Evolutionary conservation across 2,113 vertebrate genomes (phyloP).

Genomic region (Brachyhypopomus gauderio): DNA sequence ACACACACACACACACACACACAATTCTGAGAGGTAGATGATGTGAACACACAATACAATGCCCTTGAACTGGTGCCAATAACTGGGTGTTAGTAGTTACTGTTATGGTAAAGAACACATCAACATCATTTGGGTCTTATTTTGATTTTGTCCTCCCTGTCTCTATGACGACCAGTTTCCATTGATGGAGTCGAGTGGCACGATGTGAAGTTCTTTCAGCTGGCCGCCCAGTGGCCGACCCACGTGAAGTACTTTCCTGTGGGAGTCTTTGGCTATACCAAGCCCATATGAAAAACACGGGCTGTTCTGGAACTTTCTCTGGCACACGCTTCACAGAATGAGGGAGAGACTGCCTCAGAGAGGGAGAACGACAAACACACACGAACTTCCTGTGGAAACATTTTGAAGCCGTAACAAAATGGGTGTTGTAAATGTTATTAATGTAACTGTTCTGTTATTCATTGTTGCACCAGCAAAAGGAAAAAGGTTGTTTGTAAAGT

Average conservation of each 20-base stretch:
- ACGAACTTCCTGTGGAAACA: constrained; percentile 58
- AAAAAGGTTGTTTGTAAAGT: constrained; percentile 27
- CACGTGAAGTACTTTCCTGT: constrained; percentile 85
- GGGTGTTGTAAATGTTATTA: constrained; percentile 36
- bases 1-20: constrained; percentile 19
- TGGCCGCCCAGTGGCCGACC: constrained; percentile 84
- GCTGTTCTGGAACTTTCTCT: constrained; percentile 6
- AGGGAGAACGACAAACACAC: constrained; percentile 13
- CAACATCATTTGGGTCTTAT: neutral
- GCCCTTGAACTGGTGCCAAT: too few relatives aligned
- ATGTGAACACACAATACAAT: neutral
- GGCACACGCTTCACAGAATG: neutral
- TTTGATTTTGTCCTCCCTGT: neutral
- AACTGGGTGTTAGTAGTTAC: too few relatives aligned
- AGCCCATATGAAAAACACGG: constrained; percentile 63
- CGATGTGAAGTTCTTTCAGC: constrained; percentile 82
- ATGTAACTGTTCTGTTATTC: constrained; percentile 37
- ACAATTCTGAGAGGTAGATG: neutral
- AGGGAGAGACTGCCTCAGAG: neutral
- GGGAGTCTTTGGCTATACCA: constrained; percentile 80
- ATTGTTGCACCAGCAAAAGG: constrained; percentile 47
- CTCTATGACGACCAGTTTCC: constrained; percentile 67
- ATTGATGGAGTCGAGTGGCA: constrained; percentile 85
- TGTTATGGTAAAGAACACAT: too few relatives aligned
- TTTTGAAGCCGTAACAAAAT: constrained; percentile 44